Evolutionary conservation across 2,797 vertebrate species (phyloP), one percentile per base, ranked within the genome.

Genomic region (Chaetophractus vellerosus): DNA sequence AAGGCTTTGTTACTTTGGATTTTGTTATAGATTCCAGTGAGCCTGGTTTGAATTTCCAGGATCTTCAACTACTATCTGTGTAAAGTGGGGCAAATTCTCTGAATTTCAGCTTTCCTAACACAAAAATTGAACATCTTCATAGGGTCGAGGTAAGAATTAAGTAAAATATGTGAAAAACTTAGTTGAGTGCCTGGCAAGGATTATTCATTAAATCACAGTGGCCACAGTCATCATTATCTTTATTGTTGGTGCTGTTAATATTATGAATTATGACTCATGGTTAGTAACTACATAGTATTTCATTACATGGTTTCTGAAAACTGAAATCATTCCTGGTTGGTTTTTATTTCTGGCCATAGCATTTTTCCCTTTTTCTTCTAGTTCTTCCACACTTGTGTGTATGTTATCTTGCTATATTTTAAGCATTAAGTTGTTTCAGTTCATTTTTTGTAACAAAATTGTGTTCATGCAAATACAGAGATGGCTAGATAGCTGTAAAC

Each of bases 361-460:
- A 45, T 28, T 33, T 66, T 45, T 71, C 61, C 26, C 61, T 91
- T 89, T 28, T 55, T 89, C 33, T 55, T 84, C 71, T 28, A 84
- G 9, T 59, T 74, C 19, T 95, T 63, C 76, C 9, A 41, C 0
- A 72, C 68, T 66, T 45, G 66, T 81, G 41, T 18, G n/a, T 45
- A 64, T 90, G 23, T 57, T 71, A 52, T 21, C 41, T 78, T 86
- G 19, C 50, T 92, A 45, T 76, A 66, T 83, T 79, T 75, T 83
- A 33, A 63, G 23, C 19, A 68, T 75, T 61, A 90, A 81, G 75
- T 10, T 64, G 36, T 21, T 93, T 86, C 76, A 31, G 81, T 83
- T 82, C 78, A 57, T 84, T 76, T 76, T 80, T 48, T 9, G 59
- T 52, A 71, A 69, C 10, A 48, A 75, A 48, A 10, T 12, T 0